Conservation (phyloP, 2,888 invertebrate species). For the Polyommatus icarus region DNA sequence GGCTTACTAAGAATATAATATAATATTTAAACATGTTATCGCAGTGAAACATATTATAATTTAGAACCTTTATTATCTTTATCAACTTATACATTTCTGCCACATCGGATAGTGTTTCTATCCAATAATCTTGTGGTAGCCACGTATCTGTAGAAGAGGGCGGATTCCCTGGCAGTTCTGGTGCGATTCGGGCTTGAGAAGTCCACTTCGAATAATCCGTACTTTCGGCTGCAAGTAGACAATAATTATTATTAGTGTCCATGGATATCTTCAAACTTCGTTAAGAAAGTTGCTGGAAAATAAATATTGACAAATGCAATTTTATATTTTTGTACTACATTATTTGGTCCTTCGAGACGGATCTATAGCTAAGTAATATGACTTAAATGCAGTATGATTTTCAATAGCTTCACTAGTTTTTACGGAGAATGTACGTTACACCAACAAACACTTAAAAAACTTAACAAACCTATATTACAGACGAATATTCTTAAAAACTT, state of each 20-base stretch:
- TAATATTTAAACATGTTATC: background rate
- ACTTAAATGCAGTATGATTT: background rate
- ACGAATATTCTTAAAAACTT: background rate
- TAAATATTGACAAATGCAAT: too few species aligned
- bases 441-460: too few species aligned
- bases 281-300: background rate
- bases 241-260: background rate
- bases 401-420: too few species aligned
- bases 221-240: background rate
- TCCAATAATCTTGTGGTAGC: background rate
- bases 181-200: conserved; percentile 6
- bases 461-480: too few species aligned
- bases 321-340: too few species aligned
- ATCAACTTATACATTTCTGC: background rate
- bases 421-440: too few species aligned
- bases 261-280: background rate
- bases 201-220: background rate
- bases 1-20: background rate
- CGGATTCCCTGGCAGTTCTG: background rate
- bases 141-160: background rate
- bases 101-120: background rate
- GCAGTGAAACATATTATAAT: background rate
- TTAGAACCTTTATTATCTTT: background rate
- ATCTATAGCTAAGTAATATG: background rate
- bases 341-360: background rate